Percentiles rank a stretch among this genome's conserved stretches.
Conservation (phyloP, 2,888 invertebrate species). For the Chelonus formosanus region DNA sequence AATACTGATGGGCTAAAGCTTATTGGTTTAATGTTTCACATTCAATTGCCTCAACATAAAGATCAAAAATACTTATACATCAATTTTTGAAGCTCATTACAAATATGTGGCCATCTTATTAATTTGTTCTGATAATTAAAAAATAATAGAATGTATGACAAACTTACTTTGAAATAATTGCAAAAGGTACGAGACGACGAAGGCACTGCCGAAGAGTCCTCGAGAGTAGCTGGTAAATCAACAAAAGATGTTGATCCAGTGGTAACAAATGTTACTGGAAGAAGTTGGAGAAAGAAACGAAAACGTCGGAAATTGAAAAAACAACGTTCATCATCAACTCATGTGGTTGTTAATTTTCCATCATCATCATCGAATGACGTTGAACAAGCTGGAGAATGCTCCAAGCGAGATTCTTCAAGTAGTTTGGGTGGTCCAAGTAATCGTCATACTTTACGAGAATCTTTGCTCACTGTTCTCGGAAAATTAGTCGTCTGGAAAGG, state of each 20-base stretch:
- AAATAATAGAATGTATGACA: too few relatives aligned
- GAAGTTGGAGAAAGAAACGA: conserved; percentile 50
- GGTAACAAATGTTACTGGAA: conserved; percentile 35
- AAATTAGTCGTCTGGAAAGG: conserved; percentile 71
- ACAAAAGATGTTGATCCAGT: conserved; percentile 42
- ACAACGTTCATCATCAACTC: conserved; percentile 48
- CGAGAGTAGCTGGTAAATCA: not conserved
- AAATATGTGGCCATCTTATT: too few relatives aligned
- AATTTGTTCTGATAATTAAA: too few relatives aligned
- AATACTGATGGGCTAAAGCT: too few relatives aligned
- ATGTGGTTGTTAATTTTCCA: conserved; percentile 55
- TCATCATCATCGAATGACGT: conserved; percentile 52
- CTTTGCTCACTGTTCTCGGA: conserved; percentile 73
- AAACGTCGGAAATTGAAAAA: conserved; percentile 55
- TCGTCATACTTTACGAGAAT: conserved; percentile 70
- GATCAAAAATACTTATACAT: too few relatives aligned
- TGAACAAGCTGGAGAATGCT: conserved; percentile 53
- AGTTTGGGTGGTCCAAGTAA: conserved; percentile 59
- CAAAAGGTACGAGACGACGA: conserved; percentile 41
- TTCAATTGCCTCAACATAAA: too few relatives aligned
- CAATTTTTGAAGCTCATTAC: too few relatives aligned
- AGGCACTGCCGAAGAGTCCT: conserved; percentile 61
- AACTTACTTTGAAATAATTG: too few relatives aligned
- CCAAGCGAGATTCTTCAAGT: conserved; percentile 59
- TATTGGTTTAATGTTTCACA: too few relatives aligned